Evolutionary conservation across 2,113 vertebrate species (phyloP), one percentile per base, ranked within the genome.

Genomic region (Gasterosteus nipponicus): DNA sequence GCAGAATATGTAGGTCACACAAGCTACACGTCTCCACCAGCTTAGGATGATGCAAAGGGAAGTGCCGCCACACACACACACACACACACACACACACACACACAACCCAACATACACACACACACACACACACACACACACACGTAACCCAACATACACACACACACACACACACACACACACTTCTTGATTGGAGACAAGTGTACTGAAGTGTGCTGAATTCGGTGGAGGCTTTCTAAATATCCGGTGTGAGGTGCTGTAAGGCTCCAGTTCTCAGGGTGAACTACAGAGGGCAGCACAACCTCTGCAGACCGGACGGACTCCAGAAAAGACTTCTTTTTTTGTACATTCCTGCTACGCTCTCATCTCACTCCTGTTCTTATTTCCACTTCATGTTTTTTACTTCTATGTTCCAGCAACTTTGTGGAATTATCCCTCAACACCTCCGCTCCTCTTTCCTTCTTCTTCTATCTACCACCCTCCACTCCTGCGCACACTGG

Each of bases 281-380:
- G 22, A 62, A 64, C 85, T 85, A 63, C 68, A 90, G 91, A 70
- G 86, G 88, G 83, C 83, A 90, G 87, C 85, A 89, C 69, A 79
- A 56, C 44, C 51, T 73, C 62, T 49, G 53, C 10, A 61, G 60
- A 38, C 44, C 12, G 5, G 44, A 69, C 16, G 62, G n/a, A 46
- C 22, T 64, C 68, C 68, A 8, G 35, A 46, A 56, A 41, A 73
- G 19, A 80, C 68, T 42, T 5, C 53, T 19, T 60, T 42, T 64
- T 74, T 10, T 18, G 9, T 53, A 54, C 61, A 71, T 57, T n/a
- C 31, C 64, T 58, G 11, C 41, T 26, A 0, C 0, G 2, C 2
- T 77, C 73, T 62, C 35, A 7, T 31, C 5, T 7, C 38, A 26
- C 4, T 31, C 14, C 11, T 29, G 19, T 22, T 60, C 54, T 3